Base-by-base conservation (phyloP, 2,113 vertebrate species). In the Daboia siamensis region DNA sequence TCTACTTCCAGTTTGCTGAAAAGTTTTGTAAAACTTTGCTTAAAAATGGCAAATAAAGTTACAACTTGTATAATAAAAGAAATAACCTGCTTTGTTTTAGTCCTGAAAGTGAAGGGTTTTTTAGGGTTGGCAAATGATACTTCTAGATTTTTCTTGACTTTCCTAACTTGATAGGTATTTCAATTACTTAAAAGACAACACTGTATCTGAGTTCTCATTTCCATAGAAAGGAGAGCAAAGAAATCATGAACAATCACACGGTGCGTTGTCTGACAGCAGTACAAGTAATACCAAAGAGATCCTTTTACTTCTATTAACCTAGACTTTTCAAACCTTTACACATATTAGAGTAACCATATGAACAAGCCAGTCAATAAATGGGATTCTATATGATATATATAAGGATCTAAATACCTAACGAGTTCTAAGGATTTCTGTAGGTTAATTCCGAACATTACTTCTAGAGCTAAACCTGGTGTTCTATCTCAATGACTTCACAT, bases 401-500 rank as follows among this genome's bases (percentile, higher is more conserved):
- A 88, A 52, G n/a, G 10, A 44, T 17, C 24, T 48, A 26, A 48
- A 20, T 23, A 91, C 59, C 26, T 21, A 84, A 12, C 12, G 11
- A 7, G 10, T 21, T 61, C 85, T 85, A 55, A 39, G 44, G 33
- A 44, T 44, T 29, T n/a, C 10, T 86, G n/a, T 57, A 86, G 44
- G 48, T 44, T 23, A 46, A 48, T 57, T 4, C 10, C 23, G 12
- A 57, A 86, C 24, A 44, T 39, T 15, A 39, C 56, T 85, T 29
- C 9, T 61, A 61, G 44, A 91, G 44, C 59, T 56, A 84, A 90
- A 44, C 46, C 57, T 20, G 4, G 69, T 24, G 12, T 39, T 44
- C 17, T 80, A 33, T 24, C 51, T 88, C 44, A 87, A 84, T 93
- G 85, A 48, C 90, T 94, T 92, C 88, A n/a, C 3, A 39, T 46